Base-by-base conservation (phyloP, 2,888 invertebrate species). In the Craniophora ligustri region DNA sequence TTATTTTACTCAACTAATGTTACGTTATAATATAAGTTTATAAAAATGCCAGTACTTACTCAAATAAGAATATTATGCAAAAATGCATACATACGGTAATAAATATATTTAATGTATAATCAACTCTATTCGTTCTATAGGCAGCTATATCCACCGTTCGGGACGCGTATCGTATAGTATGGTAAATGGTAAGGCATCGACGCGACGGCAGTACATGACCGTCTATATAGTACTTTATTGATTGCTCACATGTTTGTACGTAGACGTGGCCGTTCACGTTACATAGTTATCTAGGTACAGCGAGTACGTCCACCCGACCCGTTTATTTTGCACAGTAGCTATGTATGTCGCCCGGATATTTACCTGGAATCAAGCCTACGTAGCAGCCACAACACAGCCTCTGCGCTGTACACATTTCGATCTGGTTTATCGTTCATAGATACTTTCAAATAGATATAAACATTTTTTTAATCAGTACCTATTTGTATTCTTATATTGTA, bases 221-320 rank as follows among this genome's bases (percentile, higher is more conserved):
- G 63, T 59, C 47, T 74, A 72, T 68, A 76, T 67, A 60, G 66
- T 55, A 69, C 67, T 73, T 79, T 79, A 79, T 79, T 76, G 78
- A 79, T 79, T 79, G 65, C 78, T 77, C 62, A 67, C 78, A 63
- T 75, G 67, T 70, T 74, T 71, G 70, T 81, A 75, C 78, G 71
- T 78, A 73, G 61, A 16, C 36, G 62, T 67, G 71, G 72, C 66
- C 76, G 69, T 76, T 82, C 76, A 79, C 79, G 81, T 75, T 79
- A 76, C 73, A 67, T 79, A 81, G 71, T 67, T 79, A 77, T 67
- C 65, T 78, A 79, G 66, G 70, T 76, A 76, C 61, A 39, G 56
- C 40, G 26, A 10, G 44, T 57, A 64, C 7, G 61, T 54, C 46
- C 66, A 67, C 72, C 65, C 75, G 74, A 72, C 74, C 67, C 67